Conservation (phyloP, 2,113 vertebrate genomes). For the Spheniscus mendiculus region DNA sequence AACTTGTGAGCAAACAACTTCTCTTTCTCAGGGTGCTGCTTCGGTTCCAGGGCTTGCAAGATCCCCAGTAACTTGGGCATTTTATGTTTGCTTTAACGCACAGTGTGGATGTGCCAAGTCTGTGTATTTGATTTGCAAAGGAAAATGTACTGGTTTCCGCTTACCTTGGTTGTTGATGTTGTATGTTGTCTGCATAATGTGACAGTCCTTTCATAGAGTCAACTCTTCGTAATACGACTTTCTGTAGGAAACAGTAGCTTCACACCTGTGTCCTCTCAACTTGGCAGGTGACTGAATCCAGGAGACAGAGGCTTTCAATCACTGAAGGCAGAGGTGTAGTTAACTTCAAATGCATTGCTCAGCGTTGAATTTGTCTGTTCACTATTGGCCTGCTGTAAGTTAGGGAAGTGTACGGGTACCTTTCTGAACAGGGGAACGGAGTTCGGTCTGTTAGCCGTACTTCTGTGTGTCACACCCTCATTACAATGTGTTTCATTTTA, state of each 20-base stretch:
- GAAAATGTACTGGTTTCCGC: not conserved
- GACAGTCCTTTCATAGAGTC: not conserved
- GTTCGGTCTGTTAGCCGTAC: not conserved
- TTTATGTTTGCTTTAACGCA: not conserved
- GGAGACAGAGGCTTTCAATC: not conserved
- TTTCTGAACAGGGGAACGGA: not conserved
- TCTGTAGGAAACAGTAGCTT: not conserved
- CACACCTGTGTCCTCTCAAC: not conserved
- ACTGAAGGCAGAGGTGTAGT: not conserved
- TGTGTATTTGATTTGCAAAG: not conserved
- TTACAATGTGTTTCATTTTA: conserved; percentile 55
- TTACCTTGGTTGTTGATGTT: not conserved
- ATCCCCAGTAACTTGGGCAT: not conserved
- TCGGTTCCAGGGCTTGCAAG: not conserved
- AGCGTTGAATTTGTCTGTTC: not conserved
- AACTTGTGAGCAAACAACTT: not conserved
- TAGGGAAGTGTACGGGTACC: not conserved
- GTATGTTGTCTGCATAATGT: not conserved
- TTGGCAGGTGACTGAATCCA: not conserved
- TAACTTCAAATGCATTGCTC: not conserved
- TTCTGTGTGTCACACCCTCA: conserved; percentile 4
- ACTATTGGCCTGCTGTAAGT: not conserved
- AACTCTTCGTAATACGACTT: not conserved
- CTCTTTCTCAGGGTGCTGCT: not conserved
- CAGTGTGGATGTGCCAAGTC: not conserved